phyloP scores from a whole-genome alignment of 2,888 invertebrate genomes.

The Lithodes maja region DNA sequence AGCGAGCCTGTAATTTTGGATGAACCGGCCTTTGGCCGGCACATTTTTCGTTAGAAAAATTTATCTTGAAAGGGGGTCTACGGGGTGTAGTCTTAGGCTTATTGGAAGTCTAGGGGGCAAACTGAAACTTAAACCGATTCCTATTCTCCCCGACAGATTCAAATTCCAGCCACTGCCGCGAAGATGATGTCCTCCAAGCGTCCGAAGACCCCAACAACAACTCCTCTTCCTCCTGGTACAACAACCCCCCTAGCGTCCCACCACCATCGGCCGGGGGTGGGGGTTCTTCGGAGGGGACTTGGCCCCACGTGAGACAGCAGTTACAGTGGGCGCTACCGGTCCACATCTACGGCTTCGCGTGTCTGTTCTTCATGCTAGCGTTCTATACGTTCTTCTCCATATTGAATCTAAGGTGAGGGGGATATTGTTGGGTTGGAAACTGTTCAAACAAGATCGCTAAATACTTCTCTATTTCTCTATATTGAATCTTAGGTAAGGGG shows the following conservation, averaged over 20 bases:
- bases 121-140: too few species aligned
- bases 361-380: slow-evolving; percentile 78
- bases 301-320: slow-evolving; percentile 50
- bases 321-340: slow-evolving; percentile 77
- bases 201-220: not conserved
- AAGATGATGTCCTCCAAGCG: not conserved
- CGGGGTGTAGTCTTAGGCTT: too few species aligned
- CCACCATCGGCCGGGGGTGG: not conserved
- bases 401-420: slow-evolving; percentile 77
- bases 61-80: too few species aligned
- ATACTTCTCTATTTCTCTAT: not conserved
- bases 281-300: slow-evolving; percentile 6
- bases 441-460: not conserved
- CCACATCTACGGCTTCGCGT: slow-evolving; percentile 78
- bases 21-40: too few species aligned
- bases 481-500: too few species aligned
- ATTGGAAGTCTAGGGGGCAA: too few species aligned
- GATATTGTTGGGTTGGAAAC: not conserved
- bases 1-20: too few species aligned
- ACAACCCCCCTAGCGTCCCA: not conserved
- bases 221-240: not conserved
- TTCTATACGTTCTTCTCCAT: slow-evolving; percentile 78
- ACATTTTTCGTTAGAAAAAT: too few species aligned
- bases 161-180: too few species aligned
- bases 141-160: too few species aligned